These are phyloP conservation scores for Pseudachorutes palmiensis DNA, from an alignment of 1,140 invertebrate species.

Conservation along the genomic window DNA sequence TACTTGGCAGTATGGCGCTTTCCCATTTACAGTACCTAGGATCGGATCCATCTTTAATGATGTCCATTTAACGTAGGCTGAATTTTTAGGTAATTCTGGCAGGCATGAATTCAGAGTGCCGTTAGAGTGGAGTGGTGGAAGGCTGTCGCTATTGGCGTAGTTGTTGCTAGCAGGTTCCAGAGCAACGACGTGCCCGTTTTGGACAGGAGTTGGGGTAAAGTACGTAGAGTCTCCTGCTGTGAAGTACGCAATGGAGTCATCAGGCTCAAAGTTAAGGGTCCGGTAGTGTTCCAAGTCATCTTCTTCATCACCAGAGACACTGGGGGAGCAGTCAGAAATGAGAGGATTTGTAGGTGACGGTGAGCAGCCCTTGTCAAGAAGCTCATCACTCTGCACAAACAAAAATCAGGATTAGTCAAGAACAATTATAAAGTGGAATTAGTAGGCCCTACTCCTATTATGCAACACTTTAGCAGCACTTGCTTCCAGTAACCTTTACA, in stretches of 20 bases:
- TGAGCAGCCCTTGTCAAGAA: neutral
- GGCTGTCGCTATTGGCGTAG: neutral
- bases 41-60: neutral
- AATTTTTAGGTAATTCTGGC: neutral
- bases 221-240: neutral
- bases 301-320: neutral
- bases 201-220: neutral
- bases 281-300: neutral
- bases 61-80: constrained; percentile 8
- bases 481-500: too few relatives aligned
- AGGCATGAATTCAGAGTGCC: neutral
- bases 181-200: too few relatives aligned
- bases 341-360: constrained; percentile 2
- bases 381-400: neutral
- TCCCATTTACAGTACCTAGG: neutral
- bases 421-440: neutral
- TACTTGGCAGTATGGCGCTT: constrained; percentile 4
- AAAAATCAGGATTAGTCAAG: neutral
- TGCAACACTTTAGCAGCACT: too few relatives aligned
- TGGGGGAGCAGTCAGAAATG: neutral
- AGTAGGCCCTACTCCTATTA: too few relatives aligned
- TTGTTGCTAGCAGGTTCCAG: neutral
- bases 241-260: neutral
- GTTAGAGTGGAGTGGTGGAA: neutral
- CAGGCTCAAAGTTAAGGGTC: neutral